These are phyloP conservation scores for Camptogramma bilineatum DNA, from an alignment of 2,888 invertebrate species.

Conservation along the genomic window DNA sequence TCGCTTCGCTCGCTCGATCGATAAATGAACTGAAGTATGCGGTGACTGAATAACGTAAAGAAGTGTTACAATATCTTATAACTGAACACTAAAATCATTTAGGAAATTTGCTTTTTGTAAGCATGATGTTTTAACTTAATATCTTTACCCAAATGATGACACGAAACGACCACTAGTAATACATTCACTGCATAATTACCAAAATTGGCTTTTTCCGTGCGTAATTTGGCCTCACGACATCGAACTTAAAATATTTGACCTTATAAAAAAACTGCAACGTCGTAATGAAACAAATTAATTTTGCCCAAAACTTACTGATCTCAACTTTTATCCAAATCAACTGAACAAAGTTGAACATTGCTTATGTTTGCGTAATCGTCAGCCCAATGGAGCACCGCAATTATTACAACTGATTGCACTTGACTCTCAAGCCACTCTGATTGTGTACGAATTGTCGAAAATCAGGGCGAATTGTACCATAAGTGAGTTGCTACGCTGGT, in stretches of 20 bases:
- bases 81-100: too few relatives aligned
- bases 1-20: too few relatives aligned
- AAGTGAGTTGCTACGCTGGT: constrained; percentile 24
- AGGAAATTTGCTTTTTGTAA: too few relatives aligned
- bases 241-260: neutral
- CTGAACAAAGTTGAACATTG: constrained; percentile 22
- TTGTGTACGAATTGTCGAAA: constrained; percentile 31
- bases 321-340: constrained; percentile 13
- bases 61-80: too few relatives aligned
- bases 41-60: too few relatives aligned
- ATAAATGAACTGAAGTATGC: too few relatives aligned
- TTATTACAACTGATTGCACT: constrained; percentile 37
- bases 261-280: constrained; percentile 1
- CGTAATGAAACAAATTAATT: constrained; percentile 3
- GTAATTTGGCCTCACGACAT: too few relatives aligned
- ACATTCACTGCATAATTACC: too few relatives aligned
- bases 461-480: constrained; percentile 23
- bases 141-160: too few relatives aligned
- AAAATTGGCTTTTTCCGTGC: too few relatives aligned
- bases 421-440: constrained; percentile 33
- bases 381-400: constrained; percentile 31
- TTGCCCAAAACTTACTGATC: neutral
- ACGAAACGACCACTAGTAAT: too few relatives aligned
- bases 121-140: too few relatives aligned
- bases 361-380: constrained; percentile 32